phyloP scores from a whole-genome alignment of 2,797 vertebrate species.

The Holocentrus rufus region DNA sequence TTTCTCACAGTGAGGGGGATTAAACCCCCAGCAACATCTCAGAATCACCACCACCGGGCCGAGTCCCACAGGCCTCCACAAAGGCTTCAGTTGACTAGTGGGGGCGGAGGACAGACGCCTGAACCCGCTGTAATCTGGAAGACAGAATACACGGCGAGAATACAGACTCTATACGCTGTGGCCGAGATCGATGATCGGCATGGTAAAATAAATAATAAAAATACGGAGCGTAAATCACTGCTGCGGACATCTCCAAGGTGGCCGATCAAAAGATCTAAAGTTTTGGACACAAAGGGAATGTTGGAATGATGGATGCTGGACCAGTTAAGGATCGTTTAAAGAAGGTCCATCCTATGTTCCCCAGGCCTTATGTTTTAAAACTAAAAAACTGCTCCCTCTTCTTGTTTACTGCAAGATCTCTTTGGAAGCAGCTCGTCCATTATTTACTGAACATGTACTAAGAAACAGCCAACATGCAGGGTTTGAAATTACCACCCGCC shows the following conservation, averaged over 20 bases:
- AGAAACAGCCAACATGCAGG: background rate
- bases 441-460: no score
- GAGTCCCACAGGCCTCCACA: constrained; percentile 57
- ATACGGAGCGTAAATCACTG: constrained; percentile 69
- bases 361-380: no score
- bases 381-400: no score
- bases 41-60: constrained; percentile 60
- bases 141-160: constrained; percentile 72
- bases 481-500: background rate
- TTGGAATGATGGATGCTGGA: constrained; percentile 57
- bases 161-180: constrained; percentile 60
- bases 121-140: constrained; percentile 75
- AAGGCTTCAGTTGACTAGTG: constrained; percentile 63
- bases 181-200: constrained; percentile 71
- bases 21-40: constrained; percentile 77
- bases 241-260: constrained; percentile 62
- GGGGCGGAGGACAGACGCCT: constrained; percentile 58
- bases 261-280: constrained; percentile 77
- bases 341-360: no score
- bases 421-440: no score
- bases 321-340: background rate
- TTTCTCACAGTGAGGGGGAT: constrained; percentile 79
- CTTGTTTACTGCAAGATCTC: no score
- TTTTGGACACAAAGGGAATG: constrained; percentile 58
- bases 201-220: constrained; percentile 72